Evolutionary conservation across 2,888 invertebrate genomes (phyloP), one percentile per base, ranked within the genome.

Genomic region (Melanophora roralis): DNA sequence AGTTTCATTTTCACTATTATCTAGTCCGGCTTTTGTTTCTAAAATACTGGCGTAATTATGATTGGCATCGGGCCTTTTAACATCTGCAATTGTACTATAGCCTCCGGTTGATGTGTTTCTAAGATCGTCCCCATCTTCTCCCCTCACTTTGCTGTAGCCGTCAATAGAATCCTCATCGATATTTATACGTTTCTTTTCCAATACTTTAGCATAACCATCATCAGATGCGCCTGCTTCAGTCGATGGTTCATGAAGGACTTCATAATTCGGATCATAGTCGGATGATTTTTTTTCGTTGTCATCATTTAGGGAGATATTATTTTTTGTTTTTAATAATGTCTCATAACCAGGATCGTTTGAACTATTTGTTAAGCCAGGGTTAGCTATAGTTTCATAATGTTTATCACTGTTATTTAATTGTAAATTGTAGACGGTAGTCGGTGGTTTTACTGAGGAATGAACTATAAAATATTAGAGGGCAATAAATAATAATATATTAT

Each of bases 221-320:
- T 89, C 89, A 1, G 89, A 89, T 34, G 85, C 86, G 12, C 87
- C 86, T 5, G 86, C 82, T 8, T n/a, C n/a, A n/a, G n/a, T n/a
- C n/a, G n/a, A n/a, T 36, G 86, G 92, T 78, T 93, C 91, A 76
- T 87, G 86, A 55, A 96, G 88, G 82, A 95, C 94, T 89, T 96
- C 96, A 87, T 96, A 96, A 87, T 95, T 96, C 0, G 95, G 95
- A 90, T 95, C 95, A 3, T 92, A 92, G 83, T 93, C 93, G 0
- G 92, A 92, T 5, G 91, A 91, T 83, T 87, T 87, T 78, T 86
- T 86, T 83, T 84, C 85, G 57, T 85, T 84, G 57, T 84, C 85
- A 64, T 80, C 72, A 72, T 43, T 68, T 57, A 65, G 14, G 74
- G 73, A 65, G 67, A 81, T 69, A 77, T 81, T 84, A 78, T 59